A percentile compares a stretch with the other conserved stretches of the same genome.
phyloP scores from a whole-genome alignment of 2,888 invertebrate genomes.

The Actias luna region DNA sequence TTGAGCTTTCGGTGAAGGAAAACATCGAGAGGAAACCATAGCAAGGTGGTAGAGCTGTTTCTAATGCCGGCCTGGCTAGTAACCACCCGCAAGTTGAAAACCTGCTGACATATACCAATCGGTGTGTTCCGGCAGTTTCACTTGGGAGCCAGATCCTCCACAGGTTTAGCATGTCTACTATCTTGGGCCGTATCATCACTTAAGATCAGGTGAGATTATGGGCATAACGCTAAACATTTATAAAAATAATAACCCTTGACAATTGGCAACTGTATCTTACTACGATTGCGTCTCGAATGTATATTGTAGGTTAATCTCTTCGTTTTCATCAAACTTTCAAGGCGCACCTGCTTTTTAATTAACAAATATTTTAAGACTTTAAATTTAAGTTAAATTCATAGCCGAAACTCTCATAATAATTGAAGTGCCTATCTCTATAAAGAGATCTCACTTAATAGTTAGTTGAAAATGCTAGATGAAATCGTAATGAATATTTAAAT shows the following conservation, averaged over 20 bases:
- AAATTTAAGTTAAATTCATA: not conserved
- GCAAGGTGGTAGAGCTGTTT: no score
- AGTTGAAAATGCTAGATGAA: not conserved
- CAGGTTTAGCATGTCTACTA: no score
- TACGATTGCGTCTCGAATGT: not conserved
- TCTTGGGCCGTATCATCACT: no score
- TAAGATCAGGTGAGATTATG: no score
- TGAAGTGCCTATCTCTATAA: not conserved
- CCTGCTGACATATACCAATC: no score
- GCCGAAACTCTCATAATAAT: not conserved
- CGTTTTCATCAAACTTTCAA: not conserved
- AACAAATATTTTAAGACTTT: not conserved
- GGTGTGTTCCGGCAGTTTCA: no score
- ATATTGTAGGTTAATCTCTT: not conserved
- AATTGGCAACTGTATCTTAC: not conserved
- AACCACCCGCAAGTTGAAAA: no score
- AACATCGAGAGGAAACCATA: no score
- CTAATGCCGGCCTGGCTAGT: no score
- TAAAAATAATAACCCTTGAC: not conserved
- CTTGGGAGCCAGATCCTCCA: no score
- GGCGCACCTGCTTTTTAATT: conserved; percentile 6
- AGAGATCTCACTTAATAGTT: not conserved
- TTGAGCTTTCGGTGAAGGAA: no score
- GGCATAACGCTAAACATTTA: no score
- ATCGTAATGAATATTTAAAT: not conserved